phyloP scores from a whole-genome alignment of 2,888 invertebrate species.

The Xestia sexstrigata region DNA sequence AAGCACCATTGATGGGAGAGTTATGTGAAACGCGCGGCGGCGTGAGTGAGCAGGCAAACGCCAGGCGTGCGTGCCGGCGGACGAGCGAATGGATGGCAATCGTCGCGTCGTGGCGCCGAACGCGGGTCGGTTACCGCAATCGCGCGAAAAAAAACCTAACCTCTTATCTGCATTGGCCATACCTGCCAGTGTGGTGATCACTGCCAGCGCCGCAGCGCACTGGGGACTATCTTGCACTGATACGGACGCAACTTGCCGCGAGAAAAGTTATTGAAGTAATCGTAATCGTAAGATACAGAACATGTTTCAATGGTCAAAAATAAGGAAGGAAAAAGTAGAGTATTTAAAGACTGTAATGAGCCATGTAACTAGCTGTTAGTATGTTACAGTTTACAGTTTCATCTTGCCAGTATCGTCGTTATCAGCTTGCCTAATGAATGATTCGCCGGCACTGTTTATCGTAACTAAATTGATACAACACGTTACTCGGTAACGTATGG shows the following conservation, averaged over 20 bases:
- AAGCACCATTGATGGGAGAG: slow-evolving; percentile 83
- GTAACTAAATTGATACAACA: slow-evolving; percentile 41
- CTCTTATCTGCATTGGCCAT: slow-evolving; percentile 83
- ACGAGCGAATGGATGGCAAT: slow-evolving; percentile 85
- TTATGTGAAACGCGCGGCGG: slow-evolving; percentile 70
- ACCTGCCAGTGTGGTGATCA: slow-evolving; percentile 70
- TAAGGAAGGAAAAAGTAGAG: slow-evolving; percentile 23
- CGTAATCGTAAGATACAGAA: background rate
- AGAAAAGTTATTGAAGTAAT: background rate
- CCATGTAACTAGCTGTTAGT: background rate
- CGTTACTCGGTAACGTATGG: slow-evolving; percentile 12
- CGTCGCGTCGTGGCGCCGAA: slow-evolving; percentile 77
- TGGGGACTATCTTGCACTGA: slow-evolving; percentile 25
- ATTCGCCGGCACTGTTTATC: slow-evolving; percentile 31
- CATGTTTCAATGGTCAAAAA: background rate
- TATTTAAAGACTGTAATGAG: background rate
- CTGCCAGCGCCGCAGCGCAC: slow-evolving; percentile 29
- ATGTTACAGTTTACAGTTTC: slow-evolving; percentile 22
- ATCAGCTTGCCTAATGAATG: slow-evolving; percentile 28
- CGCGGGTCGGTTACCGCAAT: slow-evolving; percentile 82
- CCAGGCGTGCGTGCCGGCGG: slow-evolving; percentile 86
- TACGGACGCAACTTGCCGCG: slow-evolving; percentile 3
- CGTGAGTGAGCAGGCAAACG: slow-evolving; percentile 73
- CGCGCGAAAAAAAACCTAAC: slow-evolving; percentile 84
- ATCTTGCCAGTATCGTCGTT: slow-evolving; percentile 21